These are phyloP conservation scores for Equus quagga DNA, from an alignment of 2,113 vertebrate species.

Conservation along the genomic window DNA sequence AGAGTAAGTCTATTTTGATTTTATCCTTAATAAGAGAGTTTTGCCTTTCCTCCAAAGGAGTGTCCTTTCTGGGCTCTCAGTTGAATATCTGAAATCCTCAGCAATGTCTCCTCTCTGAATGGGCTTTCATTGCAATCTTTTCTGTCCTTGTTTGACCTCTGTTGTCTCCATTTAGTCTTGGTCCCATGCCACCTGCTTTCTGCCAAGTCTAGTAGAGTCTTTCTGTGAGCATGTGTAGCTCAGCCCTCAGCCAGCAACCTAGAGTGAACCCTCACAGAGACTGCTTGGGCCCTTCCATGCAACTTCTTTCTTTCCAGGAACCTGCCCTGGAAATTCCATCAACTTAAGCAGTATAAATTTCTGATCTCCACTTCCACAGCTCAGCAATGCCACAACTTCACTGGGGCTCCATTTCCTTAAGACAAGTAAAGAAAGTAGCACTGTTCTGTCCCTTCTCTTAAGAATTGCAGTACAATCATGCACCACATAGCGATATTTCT, in stretches of 20 bases:
- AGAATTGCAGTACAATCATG: not conserved
- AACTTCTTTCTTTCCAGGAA: not conserved
- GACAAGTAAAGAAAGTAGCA: not conserved
- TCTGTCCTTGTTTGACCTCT: not conserved
- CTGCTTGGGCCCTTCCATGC: not conserved
- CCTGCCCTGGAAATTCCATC: not conserved
- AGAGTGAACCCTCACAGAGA: rapidly evolving
- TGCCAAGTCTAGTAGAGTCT: not conserved
- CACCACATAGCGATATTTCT: no score
- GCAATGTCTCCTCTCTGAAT: not conserved
- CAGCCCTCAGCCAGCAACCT: not conserved
- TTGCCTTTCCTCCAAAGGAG: not conserved
- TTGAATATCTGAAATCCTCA: not conserved
- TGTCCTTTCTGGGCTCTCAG: not conserved
- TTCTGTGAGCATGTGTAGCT: not conserved
- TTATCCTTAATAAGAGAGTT: not conserved
- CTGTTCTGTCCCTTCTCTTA: not conserved
- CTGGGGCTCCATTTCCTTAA: not conserved
- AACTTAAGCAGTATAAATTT: not conserved
- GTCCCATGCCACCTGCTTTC: not conserved
- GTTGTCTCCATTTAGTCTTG: not conserved
- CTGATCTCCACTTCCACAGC: not conserved
- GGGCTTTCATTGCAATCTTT: not conserved
- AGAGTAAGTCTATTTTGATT: not conserved
- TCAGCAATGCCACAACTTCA: not conserved